Base-by-base conservation (phyloP, 2,797 vertebrate genomes). In the Leptodactylus fallax region DNA sequence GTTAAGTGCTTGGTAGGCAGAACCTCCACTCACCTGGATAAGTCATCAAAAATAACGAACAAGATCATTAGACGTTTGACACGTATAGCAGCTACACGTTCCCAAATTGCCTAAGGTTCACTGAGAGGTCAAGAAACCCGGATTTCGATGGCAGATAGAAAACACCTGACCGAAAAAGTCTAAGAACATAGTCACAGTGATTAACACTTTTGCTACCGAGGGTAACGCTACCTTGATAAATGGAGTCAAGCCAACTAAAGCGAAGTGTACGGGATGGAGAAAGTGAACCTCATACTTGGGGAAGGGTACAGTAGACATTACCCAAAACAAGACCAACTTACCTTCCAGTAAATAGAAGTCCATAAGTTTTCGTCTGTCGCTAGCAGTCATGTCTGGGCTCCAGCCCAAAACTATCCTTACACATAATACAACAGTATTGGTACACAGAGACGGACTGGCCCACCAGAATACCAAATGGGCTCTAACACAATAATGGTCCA, bases 1-100 rank as follows among this genome's bases (percentile, higher is more conserved):
- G 83, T 85, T 85, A 84, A 74, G 19, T 3, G 12, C 53, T 76
- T 7, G 16, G 55, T 13, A 63, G 84, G 60, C 47, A 86, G 58
- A 60, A 56, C 76, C 53, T 58, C 63, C 61, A 55, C 56, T 69
- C 79, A 76, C 79, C 79, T 76, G 69, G 58, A 87, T 74, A 74
- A 87, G 79, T 82, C 58, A 49, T 87, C 77, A 87, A 87, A 87
- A 82, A 80, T 63, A 81, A 76, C 55, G 65, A 87, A 78, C 85
- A 87, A 72, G 53, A 80, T 86, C 78, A 85, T 85, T 85, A 85
- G 71, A 85, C n/a, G 71, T 74, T 77, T 85, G 83, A 85, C 83
- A 87, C 65, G 36, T 74, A 74, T 87, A 85, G 56, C 79, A 61
- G 55, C 58, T 81, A 87, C 79, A 87, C 69, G 55, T 87, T 87